These are phyloP conservation scores for Sebastes hubbsi DNA, from an alignment of 2,797 vertebrate genomes.

Conservation along the genomic window DNA sequence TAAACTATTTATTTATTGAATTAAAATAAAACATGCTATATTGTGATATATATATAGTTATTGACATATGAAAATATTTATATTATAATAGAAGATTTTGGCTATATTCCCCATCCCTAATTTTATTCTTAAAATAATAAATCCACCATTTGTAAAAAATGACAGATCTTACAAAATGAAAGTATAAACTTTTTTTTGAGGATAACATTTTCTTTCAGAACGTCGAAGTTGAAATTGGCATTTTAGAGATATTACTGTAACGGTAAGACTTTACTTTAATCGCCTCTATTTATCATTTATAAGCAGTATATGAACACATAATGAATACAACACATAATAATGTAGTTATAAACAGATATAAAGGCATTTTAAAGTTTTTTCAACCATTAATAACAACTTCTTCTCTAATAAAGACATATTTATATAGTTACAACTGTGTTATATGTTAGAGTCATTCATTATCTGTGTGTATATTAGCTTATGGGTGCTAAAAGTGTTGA, in stretches of 20 bases:
- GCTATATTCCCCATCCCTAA: too few species aligned
- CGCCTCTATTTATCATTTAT: not conserved
- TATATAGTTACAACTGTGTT: not conserved
- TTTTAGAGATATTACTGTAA: not conserved
- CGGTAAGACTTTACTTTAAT: not conserved
- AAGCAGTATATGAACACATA: not conserved
- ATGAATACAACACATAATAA: not conserved
- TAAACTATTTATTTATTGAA: too few species aligned
- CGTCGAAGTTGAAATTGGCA: not conserved
- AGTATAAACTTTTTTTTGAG: not conserved
- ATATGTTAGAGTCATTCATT: not conserved
- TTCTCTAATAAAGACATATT: not conserved
- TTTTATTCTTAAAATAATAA: too few species aligned
- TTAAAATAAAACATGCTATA: too few species aligned
- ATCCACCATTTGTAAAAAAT: not conserved
- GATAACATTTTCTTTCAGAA: not conserved
- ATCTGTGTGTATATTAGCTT: not conserved
- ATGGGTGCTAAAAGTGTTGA: not conserved
- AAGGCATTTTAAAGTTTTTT: not conserved
- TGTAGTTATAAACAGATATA: not conserved
- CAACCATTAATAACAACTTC: not conserved
- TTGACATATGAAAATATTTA: rapidly evolving
- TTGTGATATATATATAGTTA: too few species aligned
- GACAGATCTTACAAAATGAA: not conserved
- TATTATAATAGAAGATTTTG: too few species aligned